Evolutionary conservation across 2,888 invertebrate species (phyloP).

Genomic region (Glomeris marginata): DNA sequence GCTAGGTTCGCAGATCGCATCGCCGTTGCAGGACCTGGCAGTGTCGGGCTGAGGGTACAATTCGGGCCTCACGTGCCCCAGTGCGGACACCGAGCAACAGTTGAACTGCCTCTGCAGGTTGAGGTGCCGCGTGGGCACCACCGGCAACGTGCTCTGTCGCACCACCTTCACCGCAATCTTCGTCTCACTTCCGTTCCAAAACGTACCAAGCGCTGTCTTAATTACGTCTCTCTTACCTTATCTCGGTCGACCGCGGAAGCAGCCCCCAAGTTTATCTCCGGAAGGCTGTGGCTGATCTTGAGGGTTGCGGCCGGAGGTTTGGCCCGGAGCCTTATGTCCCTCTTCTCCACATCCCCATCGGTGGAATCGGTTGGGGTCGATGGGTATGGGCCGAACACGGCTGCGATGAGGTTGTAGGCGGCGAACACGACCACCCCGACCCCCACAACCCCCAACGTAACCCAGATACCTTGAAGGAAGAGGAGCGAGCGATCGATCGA

Average conservation of each 20-base stretch:
- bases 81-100: constrained; percentile 57
- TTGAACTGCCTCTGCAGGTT: constrained; percentile 67
- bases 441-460: too few species aligned
- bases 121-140: constrained; percentile 64
- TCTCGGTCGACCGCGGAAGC: constrained; percentile 7
- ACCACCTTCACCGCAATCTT: constrained; percentile 40
- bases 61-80: constrained; percentile 61
- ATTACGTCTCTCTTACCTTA: constrained; percentile 45
- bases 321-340: too few species aligned
- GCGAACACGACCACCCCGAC: too few species aligned
- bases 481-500: too few species aligned
- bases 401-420: too few species aligned
- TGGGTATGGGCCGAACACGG: too few species aligned
- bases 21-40: constrained; percentile 43
- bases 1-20: constrained; percentile 46
- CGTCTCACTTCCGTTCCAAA: constrained; percentile 13
- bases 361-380: too few species aligned
- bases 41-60: constrained; percentile 59
- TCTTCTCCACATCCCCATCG: too few species aligned
- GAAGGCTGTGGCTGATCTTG: constrained; percentile 53
- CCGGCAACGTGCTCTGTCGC: constrained; percentile 64
- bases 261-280: constrained; percentile 38
- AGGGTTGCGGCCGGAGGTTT: neutral
- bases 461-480: too few species aligned
- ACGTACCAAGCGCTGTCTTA: constrained; percentile 25